A percentile compares a stretch with the other conserved stretches of the same genome.
These are phyloP conservation scores for Tragelaphus scriptus DNA, from an alignment of 2,113 vertebrate genomes.

Conservation along the genomic window DNA sequence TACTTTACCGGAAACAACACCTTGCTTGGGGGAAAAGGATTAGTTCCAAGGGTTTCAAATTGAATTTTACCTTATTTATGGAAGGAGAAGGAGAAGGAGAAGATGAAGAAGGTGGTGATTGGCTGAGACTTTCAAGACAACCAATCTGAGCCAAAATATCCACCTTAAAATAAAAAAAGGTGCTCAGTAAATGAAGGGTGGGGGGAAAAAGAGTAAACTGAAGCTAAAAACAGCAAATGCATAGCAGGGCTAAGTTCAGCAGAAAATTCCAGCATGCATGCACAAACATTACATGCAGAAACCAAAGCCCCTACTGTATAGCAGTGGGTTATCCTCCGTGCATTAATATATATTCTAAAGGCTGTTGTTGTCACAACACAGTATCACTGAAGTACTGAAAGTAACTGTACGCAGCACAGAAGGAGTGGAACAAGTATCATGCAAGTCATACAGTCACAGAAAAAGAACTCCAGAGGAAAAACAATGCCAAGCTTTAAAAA, in stretches of 20 bases:
- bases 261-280: neutral
- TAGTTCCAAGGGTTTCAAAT: neutral
- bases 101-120: conserved; percentile 61
- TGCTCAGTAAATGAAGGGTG: conserved; percentile 4
- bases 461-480: neutral
- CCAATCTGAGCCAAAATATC: conserved; percentile 51
- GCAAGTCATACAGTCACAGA: neutral
- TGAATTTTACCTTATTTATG: conserved; percentile 53
- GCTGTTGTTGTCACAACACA: neutral
- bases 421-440: neutral
- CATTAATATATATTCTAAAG: neutral
- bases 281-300: neutral
- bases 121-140: conserved; percentile 67
- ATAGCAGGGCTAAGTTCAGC: neutral
- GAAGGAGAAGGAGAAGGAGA: conserved; percentile 67
- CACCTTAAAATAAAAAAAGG: conserved; percentile 67
- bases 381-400: neutral
- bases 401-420: neutral
- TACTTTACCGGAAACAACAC: neutral
- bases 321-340: rapidly evolving
- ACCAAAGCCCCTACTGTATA: neutral
- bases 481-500: neutral
- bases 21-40: neutral
- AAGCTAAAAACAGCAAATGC: neutral
- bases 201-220: neutral